Conservation (phyloP, 2,113 vertebrate genomes). For the Chrysemys picta region DNA sequence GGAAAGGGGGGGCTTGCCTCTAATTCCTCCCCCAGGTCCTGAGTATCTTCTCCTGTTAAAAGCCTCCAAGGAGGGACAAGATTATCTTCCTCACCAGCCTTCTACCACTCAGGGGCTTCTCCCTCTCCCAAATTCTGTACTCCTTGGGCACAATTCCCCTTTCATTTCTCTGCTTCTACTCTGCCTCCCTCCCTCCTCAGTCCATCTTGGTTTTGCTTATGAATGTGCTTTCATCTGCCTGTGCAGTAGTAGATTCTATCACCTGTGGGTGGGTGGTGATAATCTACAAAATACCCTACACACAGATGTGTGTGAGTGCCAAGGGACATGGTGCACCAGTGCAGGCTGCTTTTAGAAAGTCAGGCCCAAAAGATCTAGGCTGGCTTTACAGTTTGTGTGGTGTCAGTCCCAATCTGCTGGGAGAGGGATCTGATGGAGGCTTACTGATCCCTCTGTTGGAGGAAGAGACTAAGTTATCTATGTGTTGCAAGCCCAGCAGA, state of each 20-base stretch:
- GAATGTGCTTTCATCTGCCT: not conserved
- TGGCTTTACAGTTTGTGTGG: fast-evolving
- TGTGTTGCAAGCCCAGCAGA: no score
- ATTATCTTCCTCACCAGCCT: no score
- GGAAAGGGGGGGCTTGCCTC: no score
- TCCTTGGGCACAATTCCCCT: not conserved
- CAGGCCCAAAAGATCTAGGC: no score
- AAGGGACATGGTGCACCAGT: not conserved
- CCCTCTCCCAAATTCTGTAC: not conserved
- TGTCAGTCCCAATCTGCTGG: fast-evolving
- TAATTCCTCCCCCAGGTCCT: no score
- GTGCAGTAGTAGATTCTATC: not conserved
- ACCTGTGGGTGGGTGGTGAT: fast-evolving
- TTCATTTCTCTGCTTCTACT: not conserved
- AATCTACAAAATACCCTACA: not conserved
- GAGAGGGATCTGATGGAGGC: no score
- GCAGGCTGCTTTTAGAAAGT: fast-evolving
- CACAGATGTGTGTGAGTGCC: no score
- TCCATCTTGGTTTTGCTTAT: not conserved
- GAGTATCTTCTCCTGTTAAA: no score
- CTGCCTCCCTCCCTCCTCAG: not conserved
- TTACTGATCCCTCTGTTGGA: fast-evolving
- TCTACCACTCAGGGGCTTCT: not conserved
- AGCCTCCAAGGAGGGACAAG: no score
- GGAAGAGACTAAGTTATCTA: fast-evolving